phyloP scores from a whole-genome alignment of 2,888 invertebrate genomes.

The Myopa tessellatipennis region DNA sequence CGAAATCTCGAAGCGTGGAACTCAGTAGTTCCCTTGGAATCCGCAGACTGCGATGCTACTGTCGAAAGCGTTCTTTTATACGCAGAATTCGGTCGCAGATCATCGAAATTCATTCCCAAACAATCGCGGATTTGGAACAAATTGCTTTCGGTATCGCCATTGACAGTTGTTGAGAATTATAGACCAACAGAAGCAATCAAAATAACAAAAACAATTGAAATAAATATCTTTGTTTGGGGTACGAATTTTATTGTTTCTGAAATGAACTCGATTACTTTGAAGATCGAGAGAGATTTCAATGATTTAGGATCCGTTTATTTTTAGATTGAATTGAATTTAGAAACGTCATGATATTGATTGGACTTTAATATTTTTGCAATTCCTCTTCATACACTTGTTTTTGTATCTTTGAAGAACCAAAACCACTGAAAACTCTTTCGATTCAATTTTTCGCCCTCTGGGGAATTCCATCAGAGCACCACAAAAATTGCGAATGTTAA shows the following conservation, averaged over 20 bases:
- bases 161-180: slow-evolving; percentile 9
- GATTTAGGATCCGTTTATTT: too few species aligned
- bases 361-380: too few species aligned
- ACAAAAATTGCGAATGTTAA: neutral
- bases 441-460: neutral
- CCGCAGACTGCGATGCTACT: neutral
- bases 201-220: neutral
- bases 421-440: too few species aligned
- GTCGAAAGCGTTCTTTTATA: neutral
- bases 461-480: neutral
- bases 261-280: too few species aligned
- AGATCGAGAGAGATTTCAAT: too few species aligned
- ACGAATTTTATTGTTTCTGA: too few species aligned
- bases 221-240: too few species aligned
- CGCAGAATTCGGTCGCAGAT: neutral
- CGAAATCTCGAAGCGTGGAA: neutral
- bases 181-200: neutral
- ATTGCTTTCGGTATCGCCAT: neutral
- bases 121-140: neutral
- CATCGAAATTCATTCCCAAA: slow-evolving; percentile 14
- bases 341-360: too few species aligned
- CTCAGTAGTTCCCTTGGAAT: neutral
- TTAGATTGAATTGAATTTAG: too few species aligned
- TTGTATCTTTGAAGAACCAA: too few species aligned
- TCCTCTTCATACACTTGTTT: too few species aligned